Evolutionary conservation across 2,797 vertebrate genomes (phyloP).

Genomic region (Picus viridis): DNA sequence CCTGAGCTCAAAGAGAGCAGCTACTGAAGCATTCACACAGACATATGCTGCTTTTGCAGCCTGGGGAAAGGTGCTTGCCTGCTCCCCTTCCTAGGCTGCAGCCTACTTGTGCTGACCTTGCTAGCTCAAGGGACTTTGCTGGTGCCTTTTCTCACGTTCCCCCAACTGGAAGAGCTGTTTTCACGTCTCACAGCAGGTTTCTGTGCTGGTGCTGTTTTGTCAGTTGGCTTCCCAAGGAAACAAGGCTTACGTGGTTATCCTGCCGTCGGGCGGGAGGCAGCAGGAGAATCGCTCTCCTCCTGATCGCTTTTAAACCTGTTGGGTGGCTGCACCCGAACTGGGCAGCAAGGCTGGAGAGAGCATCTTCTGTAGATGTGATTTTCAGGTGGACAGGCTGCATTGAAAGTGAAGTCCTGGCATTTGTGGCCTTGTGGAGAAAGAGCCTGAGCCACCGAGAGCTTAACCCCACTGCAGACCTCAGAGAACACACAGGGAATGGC

Average conservation of each 20-base stretch:
- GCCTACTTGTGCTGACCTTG: not conserved
- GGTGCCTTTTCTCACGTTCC: constrained; percentile 5
- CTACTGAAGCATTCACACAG: not conserved
- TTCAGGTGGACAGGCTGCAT: not conserved
- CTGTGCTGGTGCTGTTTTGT: not conserved
- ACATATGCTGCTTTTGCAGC: not conserved
- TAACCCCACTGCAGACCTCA: no score
- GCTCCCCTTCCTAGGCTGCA: not conserved
- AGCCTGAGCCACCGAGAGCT: not conserved
- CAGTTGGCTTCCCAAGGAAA: constrained; percentile 41
- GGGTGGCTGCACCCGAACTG: not conserved
- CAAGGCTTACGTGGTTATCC: constrained; percentile 1
- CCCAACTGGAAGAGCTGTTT: constrained; percentile 16
- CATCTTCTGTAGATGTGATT: not conserved
- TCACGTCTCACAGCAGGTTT: not conserved
- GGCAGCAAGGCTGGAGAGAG: not conserved
- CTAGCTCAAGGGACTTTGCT: not conserved
- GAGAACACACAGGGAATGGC: no score
- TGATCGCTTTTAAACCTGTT: not conserved
- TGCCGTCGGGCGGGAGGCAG: not conserved
- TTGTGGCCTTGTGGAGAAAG: not conserved
- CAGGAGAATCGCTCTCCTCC: not conserved
- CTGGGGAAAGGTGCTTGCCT: not conserved
- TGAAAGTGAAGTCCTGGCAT: not conserved
- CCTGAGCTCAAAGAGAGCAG: constrained; percentile 29